These are phyloP conservation scores for Trichonephila clavata DNA, from an alignment of 1,140 invertebrate genomes.

Conservation along the genomic window DNA sequence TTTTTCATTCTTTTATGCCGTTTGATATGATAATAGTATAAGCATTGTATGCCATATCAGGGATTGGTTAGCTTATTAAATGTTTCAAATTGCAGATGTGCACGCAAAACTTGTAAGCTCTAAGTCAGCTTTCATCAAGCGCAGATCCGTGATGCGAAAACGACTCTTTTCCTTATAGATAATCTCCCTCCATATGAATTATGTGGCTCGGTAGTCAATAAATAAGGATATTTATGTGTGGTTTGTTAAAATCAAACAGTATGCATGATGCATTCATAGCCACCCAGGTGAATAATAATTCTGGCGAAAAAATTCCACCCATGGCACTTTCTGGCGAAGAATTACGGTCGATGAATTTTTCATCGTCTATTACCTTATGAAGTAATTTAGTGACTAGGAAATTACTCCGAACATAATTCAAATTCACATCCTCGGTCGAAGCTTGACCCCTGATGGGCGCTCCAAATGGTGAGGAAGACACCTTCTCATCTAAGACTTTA, in stretches of 20 bases:
- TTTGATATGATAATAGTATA: too few species aligned
- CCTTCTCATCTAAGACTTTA: neutral
- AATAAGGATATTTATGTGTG: slow-evolving; percentile 27
- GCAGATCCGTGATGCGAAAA: too few species aligned
- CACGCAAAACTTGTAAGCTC: too few species aligned
- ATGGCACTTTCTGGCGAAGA: neutral
- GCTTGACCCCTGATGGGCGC: neutral
- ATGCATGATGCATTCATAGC: neutral
- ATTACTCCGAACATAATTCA: slow-evolving; percentile 52
- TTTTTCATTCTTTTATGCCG: too few species aligned
- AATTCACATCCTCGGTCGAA: neutral
- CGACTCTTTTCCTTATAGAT: neutral
- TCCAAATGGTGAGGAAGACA: neutral
- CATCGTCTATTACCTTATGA: slow-evolving; percentile 56
- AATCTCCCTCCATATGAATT: neutral
- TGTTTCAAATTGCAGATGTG: too few species aligned
- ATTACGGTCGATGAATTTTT: slow-evolving; percentile 61
- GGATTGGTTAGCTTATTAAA: too few species aligned
- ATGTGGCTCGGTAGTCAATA: slow-evolving; percentile 2
- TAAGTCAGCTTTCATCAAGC: too few species aligned
- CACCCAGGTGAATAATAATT: slow-evolving; percentile 39
- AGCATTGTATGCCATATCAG: too few species aligned
- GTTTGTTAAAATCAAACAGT: neutral
- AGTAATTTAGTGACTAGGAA: slow-evolving; percentile 56
- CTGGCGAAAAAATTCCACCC: slow-evolving; percentile 18